These are phyloP conservation scores for Forbesichthys agassizii DNA, from an alignment of 2,113 vertebrate species.

Conservation along the genomic window DNA sequence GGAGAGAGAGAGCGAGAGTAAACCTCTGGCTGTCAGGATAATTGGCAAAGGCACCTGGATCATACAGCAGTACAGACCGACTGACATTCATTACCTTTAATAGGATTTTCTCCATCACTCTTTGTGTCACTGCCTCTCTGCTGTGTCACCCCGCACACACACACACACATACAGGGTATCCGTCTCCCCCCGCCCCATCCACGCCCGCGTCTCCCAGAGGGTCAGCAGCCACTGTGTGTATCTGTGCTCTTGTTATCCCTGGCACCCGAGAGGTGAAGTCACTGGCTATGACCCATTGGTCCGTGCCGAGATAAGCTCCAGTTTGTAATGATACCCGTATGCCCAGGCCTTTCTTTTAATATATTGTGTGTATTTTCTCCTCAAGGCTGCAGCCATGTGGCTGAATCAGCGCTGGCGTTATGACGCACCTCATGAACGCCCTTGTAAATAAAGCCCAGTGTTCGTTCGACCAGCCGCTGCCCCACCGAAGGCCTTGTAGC, in stretches of 20 bases:
- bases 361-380: constrained; percentile 42
- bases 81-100: constrained; percentile 62
- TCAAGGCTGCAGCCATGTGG: constrained; percentile 60
- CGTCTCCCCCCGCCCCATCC: constrained; percentile 27
- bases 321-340: constrained; percentile 57
- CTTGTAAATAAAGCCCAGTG: constrained; percentile 69
- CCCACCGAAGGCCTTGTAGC: constrained; percentile 34
- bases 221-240: constrained; percentile 42
- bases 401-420: constrained; percentile 50
- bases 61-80: constrained; percentile 50
- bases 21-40: constrained; percentile 56
- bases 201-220: constrained; percentile 7
- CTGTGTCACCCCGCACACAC: constrained; percentile 11
- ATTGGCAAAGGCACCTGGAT: constrained; percentile 62
- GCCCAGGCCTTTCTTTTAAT: background rate
- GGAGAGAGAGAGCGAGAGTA: constrained; percentile 26
- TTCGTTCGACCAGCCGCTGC: constrained; percentile 34
- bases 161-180: constrained; percentile 3
- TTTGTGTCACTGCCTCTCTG: constrained; percentile 34
- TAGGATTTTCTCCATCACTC: constrained; percentile 47
- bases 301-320: constrained; percentile 45
- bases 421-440: constrained; percentile 57
- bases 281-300: constrained; percentile 51
- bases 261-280: constrained; percentile 70
- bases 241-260: constrained; percentile 61